Base-by-base conservation (phyloP, 2,888 invertebrate species). In the Luperina nickerlii region DNA sequence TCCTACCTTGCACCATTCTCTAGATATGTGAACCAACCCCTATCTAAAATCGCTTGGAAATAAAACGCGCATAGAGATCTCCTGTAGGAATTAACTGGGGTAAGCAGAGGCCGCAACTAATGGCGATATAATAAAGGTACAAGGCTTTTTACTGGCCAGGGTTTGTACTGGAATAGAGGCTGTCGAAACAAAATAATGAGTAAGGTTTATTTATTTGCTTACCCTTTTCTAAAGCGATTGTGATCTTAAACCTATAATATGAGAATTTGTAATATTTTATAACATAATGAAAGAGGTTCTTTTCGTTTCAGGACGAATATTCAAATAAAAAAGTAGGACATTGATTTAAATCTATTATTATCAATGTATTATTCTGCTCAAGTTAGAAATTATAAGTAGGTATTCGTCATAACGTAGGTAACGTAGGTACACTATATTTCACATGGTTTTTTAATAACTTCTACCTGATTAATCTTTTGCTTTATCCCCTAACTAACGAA, bases 21-120 rank as follows among this genome's bases (percentile, higher is more conserved):
- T 80, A 81, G 88, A 86, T 90, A 89, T 88, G 89, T 90, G 87
- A 90, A 90, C 92, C 92, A 92, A 94, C 94, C 96, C 95, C 95
- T 95, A 96, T 96, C 96, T 95, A 95, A 96, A 96, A 96, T 94
- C 96, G 96, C 93, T 96, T 94, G 92, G 93, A 96, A 96, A 96
- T 96, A 96, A 96, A 96, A 96, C 95, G 92, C 93, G 92, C 91
- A 91, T 94, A 93, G 93, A 94, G 91, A 89, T 92, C 92, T 93
- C 96, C 96, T 90, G 90, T 82, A 94, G 96, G 96, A 95, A 95
- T 96, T 95, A 96, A 92, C 93, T n/a, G 91, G 92, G 92, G 90
- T 88, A 90, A 87, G 89, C 77, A 86, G 90, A 82, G 78, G 89
- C 91, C 91, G 88, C 91, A 94, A 94, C 96, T 96, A 96, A 96